Evolutionary conservation across 2,113 vertebrate species (phyloP).

Genomic region (Sorex fumeus): DNA sequence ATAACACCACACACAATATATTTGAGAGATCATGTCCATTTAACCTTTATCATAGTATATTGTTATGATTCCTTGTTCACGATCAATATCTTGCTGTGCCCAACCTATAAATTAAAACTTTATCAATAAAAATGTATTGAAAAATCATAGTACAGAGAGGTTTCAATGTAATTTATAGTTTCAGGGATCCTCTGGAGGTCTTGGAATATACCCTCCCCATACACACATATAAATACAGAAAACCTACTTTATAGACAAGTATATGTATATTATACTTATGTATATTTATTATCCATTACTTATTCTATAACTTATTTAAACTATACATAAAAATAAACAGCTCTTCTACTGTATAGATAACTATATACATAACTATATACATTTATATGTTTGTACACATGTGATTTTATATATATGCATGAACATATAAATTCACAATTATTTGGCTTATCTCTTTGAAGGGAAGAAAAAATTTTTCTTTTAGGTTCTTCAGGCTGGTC

Average conservation of each 20-base stretch:
- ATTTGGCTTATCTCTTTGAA: neutral
- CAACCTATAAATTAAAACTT: neutral
- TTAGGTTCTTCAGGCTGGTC: neutral
- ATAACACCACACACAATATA: neutral
- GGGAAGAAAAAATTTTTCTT: neutral
- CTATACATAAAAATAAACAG: slow-evolving; percentile 53
- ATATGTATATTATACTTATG: neutral
- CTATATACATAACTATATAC: too few relatives aligned
- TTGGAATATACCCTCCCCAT: neutral
- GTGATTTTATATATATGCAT: neutral
- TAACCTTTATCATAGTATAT: neutral
- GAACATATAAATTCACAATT: neutral
- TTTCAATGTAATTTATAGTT: neutral
- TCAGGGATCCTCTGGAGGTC: neutral
- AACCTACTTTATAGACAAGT: neutral
- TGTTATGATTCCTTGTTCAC: neutral
- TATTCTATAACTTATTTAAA: slow-evolving; percentile 37
- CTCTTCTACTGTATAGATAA: too few relatives aligned
- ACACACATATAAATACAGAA: neutral
- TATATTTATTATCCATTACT: neutral
- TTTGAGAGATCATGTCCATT: neutral
- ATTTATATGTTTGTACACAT: neutral
- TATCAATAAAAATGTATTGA: neutral
- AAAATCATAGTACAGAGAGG: neutral
- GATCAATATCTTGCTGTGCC: neutral